phyloP scores from a whole-genome alignment of 35 echinoderm and acorn worm species.

The Diadema setosum region DNA sequence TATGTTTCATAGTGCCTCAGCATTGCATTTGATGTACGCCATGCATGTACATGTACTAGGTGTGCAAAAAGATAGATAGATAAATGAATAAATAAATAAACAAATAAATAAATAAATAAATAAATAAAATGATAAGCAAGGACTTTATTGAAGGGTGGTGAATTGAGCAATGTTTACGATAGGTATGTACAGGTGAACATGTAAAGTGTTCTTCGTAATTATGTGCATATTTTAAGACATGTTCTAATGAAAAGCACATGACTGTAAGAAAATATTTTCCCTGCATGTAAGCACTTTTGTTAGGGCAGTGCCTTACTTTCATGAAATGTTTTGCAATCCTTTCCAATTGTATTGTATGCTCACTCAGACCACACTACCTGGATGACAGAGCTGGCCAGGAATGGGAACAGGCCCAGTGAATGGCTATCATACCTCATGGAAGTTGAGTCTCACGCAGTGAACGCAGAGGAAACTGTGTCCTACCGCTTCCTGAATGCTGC shows the following conservation, averaged over 20 bases:
- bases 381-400: constrained; percentile 31
- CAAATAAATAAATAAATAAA: no score
- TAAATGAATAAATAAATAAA: no score
- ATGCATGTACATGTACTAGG: no score
- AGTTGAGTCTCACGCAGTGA: constrained; percentile 19
- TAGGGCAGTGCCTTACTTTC: background rate
- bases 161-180: background rate
- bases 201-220: background rate
- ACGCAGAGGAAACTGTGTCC: background rate
- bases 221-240: background rate
- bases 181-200: background rate
- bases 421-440: constrained; percentile 62
- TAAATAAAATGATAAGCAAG: no score
- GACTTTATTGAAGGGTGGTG: no score
- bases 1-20: no score
- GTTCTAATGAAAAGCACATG: background rate
- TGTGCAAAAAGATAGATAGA: no score
- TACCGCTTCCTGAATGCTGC: constrained; percentile 41
- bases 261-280: background rate
- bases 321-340: background rate
- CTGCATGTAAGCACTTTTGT: background rate
- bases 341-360: background rate
- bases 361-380: constrained; percentile 53
- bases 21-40: no score
- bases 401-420: constrained; percentile 69